Base-by-base conservation (phyloP, 2,888 invertebrate genomes). In the Cylindroiulus punctatus region DNA sequence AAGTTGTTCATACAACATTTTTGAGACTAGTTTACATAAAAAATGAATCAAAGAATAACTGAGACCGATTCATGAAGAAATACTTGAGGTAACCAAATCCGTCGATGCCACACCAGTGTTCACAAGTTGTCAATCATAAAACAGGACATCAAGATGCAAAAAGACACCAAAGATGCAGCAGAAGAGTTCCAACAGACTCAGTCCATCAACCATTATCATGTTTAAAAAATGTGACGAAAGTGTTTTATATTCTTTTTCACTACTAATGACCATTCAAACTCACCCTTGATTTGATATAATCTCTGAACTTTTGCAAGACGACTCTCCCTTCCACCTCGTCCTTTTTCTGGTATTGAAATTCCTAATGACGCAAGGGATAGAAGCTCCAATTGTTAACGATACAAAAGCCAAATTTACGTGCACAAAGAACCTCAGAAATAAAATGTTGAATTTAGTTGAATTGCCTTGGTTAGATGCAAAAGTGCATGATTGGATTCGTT, bases 341-440 rank as follows among this genome's bases (percentile, higher is more conserved):
- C 76, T 76, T 76, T 76, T 76, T 76, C 76, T 76, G 76, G 76
- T 76, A 30, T 30, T 76, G 76, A 76, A 76, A 76, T 76, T 76
- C 76, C 76, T 76, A 76, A 76, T 76, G 76, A 76, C 30, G 76
- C 76, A 76, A 76, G 76, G 76, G 30, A 76, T 30, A 76, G 26
- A 76, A 76, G 76, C 76, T 76, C 76, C 76, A 76, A 76, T 76
- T 76, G 76, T 76, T 76, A 76, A 76, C 26, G 30, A 12, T 26
- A 26, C 65, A 65, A 52, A 65, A 65, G 65, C 65, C 65, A 65
- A 65, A 76, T 76, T 76, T 8, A 2, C 26, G 76, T 76, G 30
- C 76, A 76, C 76, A 76, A 76, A 76, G 76, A 76, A 14, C 26
- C 76, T 76, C 76, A 76, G 76, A 76, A 76, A 26, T 76, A 4